Evolutionary conservation across 2,888 invertebrate species (phyloP).

Genomic region (Antheraea assamensis): DNA sequence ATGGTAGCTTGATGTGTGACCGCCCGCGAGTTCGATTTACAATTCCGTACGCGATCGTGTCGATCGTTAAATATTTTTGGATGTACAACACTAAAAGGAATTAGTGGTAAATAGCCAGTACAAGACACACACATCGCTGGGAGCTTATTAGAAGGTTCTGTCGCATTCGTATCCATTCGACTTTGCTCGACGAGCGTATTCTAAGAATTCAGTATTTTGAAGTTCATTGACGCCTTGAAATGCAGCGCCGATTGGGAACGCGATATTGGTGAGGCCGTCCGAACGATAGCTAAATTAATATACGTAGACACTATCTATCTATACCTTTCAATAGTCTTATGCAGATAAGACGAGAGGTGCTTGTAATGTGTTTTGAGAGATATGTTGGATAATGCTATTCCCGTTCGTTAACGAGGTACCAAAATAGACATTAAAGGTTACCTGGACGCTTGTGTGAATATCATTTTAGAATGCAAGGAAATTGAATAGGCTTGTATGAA

Average conservation of each 20-base stretch:
- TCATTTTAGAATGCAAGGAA: background rate
- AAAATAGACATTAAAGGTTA: conserved; percentile 13
- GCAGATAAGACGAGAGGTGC: conserved; percentile 7
- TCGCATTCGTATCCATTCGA: conserved; percentile 40
- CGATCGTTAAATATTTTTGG: conserved; percentile 75
- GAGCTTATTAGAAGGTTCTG: conserved; percentile 31
- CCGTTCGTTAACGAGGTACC: background rate
- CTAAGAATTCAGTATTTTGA: conserved; percentile 36
- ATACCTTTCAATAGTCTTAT: background rate
- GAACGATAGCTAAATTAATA: conserved; percentile 2
- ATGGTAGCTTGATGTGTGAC: conserved; percentile 69
- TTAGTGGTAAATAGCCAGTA: conserved; percentile 59
- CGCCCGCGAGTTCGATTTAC: conserved; percentile 72
- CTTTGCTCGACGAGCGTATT: conserved; percentile 34
- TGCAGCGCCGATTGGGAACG: conserved; percentile 35
- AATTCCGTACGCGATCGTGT: conserved; percentile 65
- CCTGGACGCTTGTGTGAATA: background rate
- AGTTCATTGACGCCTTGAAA: conserved; percentile 45
- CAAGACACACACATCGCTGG: conserved; percentile 53
- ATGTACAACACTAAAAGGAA: conserved; percentile 60
- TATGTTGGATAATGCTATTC: conserved; percentile 11
- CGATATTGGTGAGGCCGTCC: conserved; percentile 26
- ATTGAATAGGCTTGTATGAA: background rate
- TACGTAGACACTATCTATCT: background rate
- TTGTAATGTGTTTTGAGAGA: conserved; percentile 6